These are phyloP conservation scores for Nymphicus hollandicus DNA, from an alignment of 2,113 vertebrate genomes.

Conservation along the genomic window DNA sequence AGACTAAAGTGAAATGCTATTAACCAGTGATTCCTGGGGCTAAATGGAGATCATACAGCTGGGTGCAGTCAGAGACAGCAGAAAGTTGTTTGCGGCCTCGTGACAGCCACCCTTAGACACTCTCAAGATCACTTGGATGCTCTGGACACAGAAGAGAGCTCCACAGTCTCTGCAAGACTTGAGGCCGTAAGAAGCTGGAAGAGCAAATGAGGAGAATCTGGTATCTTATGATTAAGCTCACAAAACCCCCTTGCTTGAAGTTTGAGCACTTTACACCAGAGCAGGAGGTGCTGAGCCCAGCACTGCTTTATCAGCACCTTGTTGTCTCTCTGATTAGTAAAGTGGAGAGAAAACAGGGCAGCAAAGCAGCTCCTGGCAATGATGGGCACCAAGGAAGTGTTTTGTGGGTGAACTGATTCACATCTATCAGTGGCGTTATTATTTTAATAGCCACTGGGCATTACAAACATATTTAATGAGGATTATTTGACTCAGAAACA, in stretches of 20 bases:
- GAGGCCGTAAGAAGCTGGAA: neutral
- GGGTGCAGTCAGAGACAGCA: neutral
- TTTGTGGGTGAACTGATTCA: neutral
- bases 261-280: neutral
- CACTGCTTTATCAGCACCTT: neutral
- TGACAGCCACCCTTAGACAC: neutral
- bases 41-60: constrained; percentile 6
- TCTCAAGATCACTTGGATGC: neutral
- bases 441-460: neutral
- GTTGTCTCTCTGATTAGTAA: neutral
- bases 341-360: neutral
- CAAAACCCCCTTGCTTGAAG: neutral
- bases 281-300: neutral
- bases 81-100: neutral
- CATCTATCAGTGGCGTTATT: neutral
- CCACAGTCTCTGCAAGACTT: neutral
- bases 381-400: neutral
- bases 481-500: constrained; percentile 23
- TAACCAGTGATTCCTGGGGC: constrained; percentile 24
- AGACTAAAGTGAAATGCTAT: constrained; percentile 43
- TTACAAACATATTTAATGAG: neutral
- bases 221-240: neutral
- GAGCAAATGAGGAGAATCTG: neutral
- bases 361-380: neutral
- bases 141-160: neutral